These are phyloP conservation scores for Sipunculus nudus DNA, from an alignment of 2,888 invertebrate genomes.

Conservation along the genomic window DNA sequence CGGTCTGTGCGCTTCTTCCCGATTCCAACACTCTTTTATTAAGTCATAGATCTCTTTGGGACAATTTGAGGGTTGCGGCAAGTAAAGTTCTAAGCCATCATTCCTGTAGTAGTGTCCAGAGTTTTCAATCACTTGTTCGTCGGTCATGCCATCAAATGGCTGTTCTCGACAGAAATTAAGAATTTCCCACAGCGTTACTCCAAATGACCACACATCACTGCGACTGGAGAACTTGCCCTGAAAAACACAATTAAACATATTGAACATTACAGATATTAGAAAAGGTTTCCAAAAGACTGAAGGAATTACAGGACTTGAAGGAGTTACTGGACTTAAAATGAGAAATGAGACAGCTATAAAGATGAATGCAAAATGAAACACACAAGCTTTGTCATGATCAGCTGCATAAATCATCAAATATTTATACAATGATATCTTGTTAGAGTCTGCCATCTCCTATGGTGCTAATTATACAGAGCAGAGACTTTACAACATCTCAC, in stretches of 20 bases:
- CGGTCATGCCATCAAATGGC: constrained; percentile 80
- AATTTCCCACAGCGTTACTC: constrained; percentile 87
- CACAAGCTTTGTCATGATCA: too few species aligned
- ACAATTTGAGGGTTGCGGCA: constrained; percentile 80
- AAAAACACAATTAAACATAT: constrained; percentile 41
- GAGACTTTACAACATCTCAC: too few species aligned
- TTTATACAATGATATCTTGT: too few species aligned
- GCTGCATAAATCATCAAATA: too few species aligned
- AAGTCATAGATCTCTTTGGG: constrained; percentile 89
- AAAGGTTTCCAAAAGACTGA: too few species aligned
- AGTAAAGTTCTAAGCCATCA: constrained; percentile 68
- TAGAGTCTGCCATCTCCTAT: too few species aligned
- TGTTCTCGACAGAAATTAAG: constrained; percentile 79
- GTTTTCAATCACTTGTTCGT: constrained; percentile 84
- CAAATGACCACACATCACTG: constrained; percentile 92
- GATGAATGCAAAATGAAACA: too few species aligned
- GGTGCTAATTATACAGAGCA: too few species aligned
- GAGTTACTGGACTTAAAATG: too few species aligned
- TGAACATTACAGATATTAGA: too few species aligned
- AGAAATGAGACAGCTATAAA: too few species aligned
- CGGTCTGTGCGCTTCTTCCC: constrained; percentile 82
- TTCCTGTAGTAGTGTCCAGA: constrained; percentile 80
- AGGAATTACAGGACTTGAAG: too few species aligned
- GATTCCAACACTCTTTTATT: constrained; percentile 91
- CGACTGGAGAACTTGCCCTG: constrained; percentile 87